These are phyloP conservation scores for Nomada ruficornis DNA, from an alignment of 2,888 invertebrate species.

Conservation along the genomic window DNA sequence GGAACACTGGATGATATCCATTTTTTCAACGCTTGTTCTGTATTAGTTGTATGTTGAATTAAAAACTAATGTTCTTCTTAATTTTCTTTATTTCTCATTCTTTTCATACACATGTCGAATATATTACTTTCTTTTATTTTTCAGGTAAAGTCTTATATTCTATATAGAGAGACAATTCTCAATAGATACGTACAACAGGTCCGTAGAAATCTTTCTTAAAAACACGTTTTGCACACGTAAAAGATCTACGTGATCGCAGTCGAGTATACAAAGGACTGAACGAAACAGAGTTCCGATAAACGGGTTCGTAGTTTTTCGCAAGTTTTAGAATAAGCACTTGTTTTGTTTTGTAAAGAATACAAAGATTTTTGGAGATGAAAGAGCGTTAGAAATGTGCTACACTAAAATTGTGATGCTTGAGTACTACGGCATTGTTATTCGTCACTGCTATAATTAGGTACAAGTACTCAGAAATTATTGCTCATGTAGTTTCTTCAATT, in stretches of 20 bases:
- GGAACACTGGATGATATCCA: neutral
- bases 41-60: neutral
- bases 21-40: neutral
- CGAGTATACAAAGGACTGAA: constrained; percentile 37
- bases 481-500: neutral
- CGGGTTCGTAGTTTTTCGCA: constrained; percentile 14
- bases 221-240: constrained; percentile 44
- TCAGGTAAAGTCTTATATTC: constrained; percentile 47
- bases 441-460: constrained; percentile 8
- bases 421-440: constrained; percentile 15
- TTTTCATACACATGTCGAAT: constrained; percentile 48
- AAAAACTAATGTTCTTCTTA: constrained; percentile 7
- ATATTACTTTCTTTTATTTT: constrained; percentile 56
- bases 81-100: constrained; percentile 54
- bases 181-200: constrained; percentile 51
- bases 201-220: constrained; percentile 52
- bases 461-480: constrained; percentile 38
- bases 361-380: constrained; percentile 26
- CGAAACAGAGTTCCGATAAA: constrained; percentile 37
- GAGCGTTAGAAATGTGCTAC: constrained; percentile 40
- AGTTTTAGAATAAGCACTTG: constrained; percentile 2
- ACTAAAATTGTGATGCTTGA: constrained; percentile 15
- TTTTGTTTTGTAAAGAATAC: constrained; percentile 32
- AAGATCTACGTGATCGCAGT: constrained; percentile 35
- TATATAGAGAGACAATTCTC: constrained; percentile 42